phyloP scores from a whole-genome alignment of 2,797 vertebrate species.

The Pangasius mekongensis region DNA sequence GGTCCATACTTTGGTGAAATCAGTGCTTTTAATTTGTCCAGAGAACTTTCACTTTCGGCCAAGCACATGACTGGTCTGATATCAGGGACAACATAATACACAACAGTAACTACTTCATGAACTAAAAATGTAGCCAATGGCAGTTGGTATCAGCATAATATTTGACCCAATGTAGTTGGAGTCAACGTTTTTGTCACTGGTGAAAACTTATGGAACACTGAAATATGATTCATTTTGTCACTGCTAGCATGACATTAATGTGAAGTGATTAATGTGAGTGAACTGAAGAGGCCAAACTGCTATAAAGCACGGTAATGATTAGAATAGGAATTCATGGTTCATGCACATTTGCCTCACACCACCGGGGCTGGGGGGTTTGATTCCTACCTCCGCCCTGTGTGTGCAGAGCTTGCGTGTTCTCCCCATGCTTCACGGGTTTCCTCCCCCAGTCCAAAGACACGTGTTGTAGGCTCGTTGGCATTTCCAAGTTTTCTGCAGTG shows the following conservation, averaged over 20 bases:
- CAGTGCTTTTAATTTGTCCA: neutral
- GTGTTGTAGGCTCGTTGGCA: too few species aligned
- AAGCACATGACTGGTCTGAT: neutral
- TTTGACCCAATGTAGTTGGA: neutral
- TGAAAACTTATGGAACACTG: neutral
- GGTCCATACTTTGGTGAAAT: neutral
- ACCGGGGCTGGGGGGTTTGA: too few species aligned
- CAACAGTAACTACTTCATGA: neutral
- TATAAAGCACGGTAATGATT: neutral
- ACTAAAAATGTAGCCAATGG: neutral
- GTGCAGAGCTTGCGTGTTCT: too few species aligned
- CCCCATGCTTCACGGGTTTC: too few species aligned
- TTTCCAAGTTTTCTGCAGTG: too few species aligned
- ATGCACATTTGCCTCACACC: too few species aligned
- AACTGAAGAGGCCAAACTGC: neutral
- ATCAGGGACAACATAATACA: neutral
- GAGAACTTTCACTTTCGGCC: neutral
- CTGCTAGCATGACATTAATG: neutral
- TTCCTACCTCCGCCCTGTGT: too few species aligned
- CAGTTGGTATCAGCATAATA: neutral
- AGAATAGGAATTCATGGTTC: neutral
- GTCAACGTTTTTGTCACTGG: neutral
- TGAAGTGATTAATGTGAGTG: neutral
- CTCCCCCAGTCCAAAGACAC: too few species aligned
- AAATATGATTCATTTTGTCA: neutral